Percentiles rank a stretch among this genome's conserved stretches.
Evolutionary conservation across 2,888 invertebrate genomes (phyloP).

Genomic region (Euzetes globulus): DNA sequence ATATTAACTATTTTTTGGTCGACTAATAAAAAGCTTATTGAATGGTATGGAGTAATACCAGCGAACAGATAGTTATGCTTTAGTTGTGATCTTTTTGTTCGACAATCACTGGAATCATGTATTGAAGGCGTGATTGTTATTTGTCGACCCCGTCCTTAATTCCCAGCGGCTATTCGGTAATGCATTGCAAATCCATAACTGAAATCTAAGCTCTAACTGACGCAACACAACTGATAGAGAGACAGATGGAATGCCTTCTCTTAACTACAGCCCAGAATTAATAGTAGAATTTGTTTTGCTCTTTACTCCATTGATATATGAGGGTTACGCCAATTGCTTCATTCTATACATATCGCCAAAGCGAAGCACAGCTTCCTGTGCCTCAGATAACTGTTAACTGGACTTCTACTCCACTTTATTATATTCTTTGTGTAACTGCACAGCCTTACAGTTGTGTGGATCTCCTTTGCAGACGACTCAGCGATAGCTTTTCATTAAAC

Average conservation of each 20-base stretch:
- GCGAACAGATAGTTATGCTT: conserved; percentile 10
- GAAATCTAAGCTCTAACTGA: conserved; percentile 16
- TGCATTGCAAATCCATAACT: conserved; percentile 28
- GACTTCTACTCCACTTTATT: neutral
- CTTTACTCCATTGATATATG: conserved; percentile 1
- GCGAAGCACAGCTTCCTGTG: neutral
- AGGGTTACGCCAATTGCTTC: conserved; percentile 22
- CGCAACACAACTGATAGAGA: neutral
- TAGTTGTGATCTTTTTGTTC: neutral
- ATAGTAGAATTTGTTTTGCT: conserved; percentile 27
- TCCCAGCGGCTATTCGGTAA: conserved; percentile 22
- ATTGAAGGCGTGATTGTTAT: conserved; percentile 24
- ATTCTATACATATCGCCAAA: neutral
- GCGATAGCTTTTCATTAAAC: conserved; percentile 2
- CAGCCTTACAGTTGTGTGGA: neutral
- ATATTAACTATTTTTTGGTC: conserved; percentile 26
- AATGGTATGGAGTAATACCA: conserved; percentile 16
- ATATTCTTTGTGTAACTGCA: neutral
- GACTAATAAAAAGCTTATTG: conserved; percentile 21
- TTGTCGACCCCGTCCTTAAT: neutral
- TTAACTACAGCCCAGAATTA: conserved; percentile 15
- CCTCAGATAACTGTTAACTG: conserved; percentile 17
- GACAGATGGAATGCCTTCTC: conserved; percentile 11
- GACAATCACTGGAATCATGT: conserved; percentile 13
- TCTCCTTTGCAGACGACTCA: neutral